phyloP scores from a whole-genome alignment of 2,888 invertebrate species.

The Pachliopta kotzebuea region DNA sequence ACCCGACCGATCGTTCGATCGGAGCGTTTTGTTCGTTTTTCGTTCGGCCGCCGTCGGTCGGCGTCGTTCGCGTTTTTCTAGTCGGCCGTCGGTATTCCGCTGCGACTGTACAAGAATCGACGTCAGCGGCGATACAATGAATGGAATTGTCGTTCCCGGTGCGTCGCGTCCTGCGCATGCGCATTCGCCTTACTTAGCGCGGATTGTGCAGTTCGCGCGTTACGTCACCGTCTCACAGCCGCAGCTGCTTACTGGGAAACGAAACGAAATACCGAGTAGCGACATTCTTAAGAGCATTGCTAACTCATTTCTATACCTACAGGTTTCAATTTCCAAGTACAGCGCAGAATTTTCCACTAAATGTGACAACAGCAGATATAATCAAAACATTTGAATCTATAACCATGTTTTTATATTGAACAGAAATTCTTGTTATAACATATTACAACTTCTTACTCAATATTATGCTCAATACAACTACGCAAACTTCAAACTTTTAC shows the following conservation, averaged over 20 bases:
- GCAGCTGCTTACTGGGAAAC: slow-evolving; percentile 22
- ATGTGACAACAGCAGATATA: slow-evolving; percentile 17
- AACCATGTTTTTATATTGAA: no score
- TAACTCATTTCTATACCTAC: slow-evolving; percentile 10
- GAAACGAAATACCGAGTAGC: slow-evolving; percentile 25
- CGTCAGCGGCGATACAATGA: slow-evolving; percentile 33
- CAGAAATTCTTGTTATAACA: no score
- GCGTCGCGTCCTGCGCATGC: slow-evolving; percentile 31
- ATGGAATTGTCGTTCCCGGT: slow-evolving; percentile 35
- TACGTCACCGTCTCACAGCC: slow-evolving; percentile 30
- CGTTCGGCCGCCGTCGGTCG: slow-evolving; percentile 36
- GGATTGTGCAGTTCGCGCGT: slow-evolving; percentile 21
- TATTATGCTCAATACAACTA: no score
- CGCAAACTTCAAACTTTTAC: no score
- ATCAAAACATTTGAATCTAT: neutral
- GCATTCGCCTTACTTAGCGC: slow-evolving; percentile 19
- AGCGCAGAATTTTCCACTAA: slow-evolving; percentile 24
- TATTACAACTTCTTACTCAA: no score
- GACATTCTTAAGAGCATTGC: slow-evolving; percentile 19
- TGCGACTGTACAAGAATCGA: slow-evolving; percentile 17
- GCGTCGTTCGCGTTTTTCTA: slow-evolving; percentile 41
- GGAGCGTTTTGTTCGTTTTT: slow-evolving; percentile 61
- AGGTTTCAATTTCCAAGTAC: slow-evolving; percentile 26
- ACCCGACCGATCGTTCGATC: slow-evolving; percentile 41
- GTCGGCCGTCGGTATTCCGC: slow-evolving; percentile 34